phyloP scores from a whole-genome alignment of 1,140 invertebrate genomes.

The Lasaia peninsularis region DNA sequence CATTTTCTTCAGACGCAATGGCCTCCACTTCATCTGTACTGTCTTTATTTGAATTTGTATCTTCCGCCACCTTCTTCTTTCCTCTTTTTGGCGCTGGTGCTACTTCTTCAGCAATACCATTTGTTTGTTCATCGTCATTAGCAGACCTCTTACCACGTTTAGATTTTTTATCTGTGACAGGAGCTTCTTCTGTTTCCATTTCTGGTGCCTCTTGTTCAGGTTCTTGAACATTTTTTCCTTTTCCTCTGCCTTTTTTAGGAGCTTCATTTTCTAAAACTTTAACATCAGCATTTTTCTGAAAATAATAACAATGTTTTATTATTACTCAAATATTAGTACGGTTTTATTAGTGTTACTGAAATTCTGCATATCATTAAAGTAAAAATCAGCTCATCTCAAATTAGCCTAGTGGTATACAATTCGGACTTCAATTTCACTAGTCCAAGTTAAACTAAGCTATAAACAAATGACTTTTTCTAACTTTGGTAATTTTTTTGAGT shows the following conservation, averaged over 20 bases:
- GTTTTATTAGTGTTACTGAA: too few species aligned
- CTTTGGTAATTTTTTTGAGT: too few species aligned
- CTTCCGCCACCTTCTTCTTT: conserved; percentile 49
- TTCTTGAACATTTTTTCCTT: conserved; percentile 47
- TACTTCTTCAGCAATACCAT: conserved; percentile 39
- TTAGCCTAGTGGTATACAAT: too few species aligned
- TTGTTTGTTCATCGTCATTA: conserved; percentile 32
- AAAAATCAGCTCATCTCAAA: too few species aligned
- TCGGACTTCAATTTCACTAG: too few species aligned
- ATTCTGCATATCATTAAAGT: too few species aligned
- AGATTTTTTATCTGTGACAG: conserved; percentile 48
- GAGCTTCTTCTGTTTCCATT: conserved; percentile 38
- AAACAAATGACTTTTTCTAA: too few species aligned
- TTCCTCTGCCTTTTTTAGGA: conserved; percentile 59
- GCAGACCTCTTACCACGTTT: conserved; percentile 52
- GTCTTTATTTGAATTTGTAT: conserved; percentile 38
- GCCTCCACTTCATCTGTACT: conserved; percentile 38
- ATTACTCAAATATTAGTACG: background rate
- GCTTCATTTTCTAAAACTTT: conserved; percentile 53
- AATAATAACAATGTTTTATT: conserved; percentile 19
- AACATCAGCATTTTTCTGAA: conserved; percentile 60
- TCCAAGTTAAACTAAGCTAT: too few species aligned
- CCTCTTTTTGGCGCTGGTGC: conserved; percentile 48
- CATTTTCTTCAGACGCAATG: conserved; percentile 32
- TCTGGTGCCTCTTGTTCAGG: conserved; percentile 37